These are phyloP conservation scores for Clinocottus analis DNA, from an alignment of 2,113 vertebrate genomes.

Conservation along the genomic window DNA sequence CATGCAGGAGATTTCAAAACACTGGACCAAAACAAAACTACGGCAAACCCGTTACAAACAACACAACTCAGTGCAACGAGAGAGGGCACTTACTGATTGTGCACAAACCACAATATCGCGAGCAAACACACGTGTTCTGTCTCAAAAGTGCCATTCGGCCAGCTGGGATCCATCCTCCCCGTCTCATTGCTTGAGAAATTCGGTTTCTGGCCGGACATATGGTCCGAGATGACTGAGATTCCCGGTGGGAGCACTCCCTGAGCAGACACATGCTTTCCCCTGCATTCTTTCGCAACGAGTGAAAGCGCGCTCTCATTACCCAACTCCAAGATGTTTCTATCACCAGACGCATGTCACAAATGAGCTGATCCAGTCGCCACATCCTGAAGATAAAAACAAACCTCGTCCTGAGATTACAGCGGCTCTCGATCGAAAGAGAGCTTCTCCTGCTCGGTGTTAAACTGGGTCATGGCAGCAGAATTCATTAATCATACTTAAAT, in stretches of 20 bases:
- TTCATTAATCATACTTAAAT: background rate
- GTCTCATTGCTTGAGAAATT: conserved; percentile 44
- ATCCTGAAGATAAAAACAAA: conserved; percentile 7
- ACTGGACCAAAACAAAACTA: conserved; percentile 69
- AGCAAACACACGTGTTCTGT: background rate
- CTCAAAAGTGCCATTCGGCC: conserved; percentile 26
- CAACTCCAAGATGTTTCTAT: conserved; percentile 45
- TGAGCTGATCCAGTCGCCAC: background rate
- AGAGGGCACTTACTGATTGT: conserved; percentile 8
- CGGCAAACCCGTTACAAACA: conserved; percentile 17
- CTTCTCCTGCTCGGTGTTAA: background rate
- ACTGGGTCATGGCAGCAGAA: background rate
- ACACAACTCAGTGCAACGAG: background rate
- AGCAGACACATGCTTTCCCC: conserved; percentile 50
- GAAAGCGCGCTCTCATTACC: conserved; percentile 42
- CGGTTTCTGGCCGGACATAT: conserved; percentile 54
- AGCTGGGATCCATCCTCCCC: conserved; percentile 33
- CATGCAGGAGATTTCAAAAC: conserved; percentile 59
- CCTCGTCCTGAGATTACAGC: background rate
- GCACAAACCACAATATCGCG: conserved; percentile 2
- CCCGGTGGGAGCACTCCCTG: conserved; percentile 54
- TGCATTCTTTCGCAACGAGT: conserved; percentile 49
- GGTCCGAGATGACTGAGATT: conserved; percentile 56
- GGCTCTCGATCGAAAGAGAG: background rate
- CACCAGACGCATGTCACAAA: background rate